These are phyloP conservation scores for Montipora efflorescens DNA, from an alignment of 64 coral and sea anemone genomes.

Conservation along the genomic window DNA sequence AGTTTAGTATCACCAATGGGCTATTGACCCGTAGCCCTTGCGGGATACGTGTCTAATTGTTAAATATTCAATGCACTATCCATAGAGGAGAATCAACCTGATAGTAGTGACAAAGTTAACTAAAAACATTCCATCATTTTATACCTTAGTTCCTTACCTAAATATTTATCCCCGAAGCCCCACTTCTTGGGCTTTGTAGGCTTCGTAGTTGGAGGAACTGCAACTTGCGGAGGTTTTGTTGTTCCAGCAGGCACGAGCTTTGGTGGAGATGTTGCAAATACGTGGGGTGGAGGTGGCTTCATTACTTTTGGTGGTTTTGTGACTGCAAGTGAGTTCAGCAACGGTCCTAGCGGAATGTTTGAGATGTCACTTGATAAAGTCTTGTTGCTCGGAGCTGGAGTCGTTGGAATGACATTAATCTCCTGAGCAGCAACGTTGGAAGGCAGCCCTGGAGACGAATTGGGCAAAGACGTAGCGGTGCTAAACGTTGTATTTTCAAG, in stretches of 20 bases:
- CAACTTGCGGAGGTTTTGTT: conserved; percentile 5
- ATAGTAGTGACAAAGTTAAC: background rate
- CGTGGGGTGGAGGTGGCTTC: conserved; percentile 6
- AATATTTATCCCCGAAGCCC: conserved; percentile 74
- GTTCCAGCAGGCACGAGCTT: background rate
- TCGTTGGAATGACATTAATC: background rate
- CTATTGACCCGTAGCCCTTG: too few relatives aligned
- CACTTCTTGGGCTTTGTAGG: conserved; percentile 21
- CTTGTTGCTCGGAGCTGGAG: background rate
- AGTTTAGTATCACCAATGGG: too few relatives aligned
- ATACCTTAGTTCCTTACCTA: conserved; percentile 25
- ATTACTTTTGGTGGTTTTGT: background rate
- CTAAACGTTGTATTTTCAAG: background rate
- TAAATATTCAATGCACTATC: too few relatives aligned
- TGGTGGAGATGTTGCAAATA: conserved; percentile 4
- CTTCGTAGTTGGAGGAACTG: background rate
- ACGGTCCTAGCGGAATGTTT: background rate
- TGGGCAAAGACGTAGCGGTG: background rate
- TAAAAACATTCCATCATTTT: background rate
- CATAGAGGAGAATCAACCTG: too few relatives aligned
- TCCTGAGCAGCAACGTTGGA: background rate
- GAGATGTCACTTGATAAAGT: background rate
- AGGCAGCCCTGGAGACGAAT: background rate
- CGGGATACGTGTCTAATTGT: too few relatives aligned
- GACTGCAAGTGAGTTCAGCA: background rate